A percentile compares a stretch with the other conserved stretches of the same genome.
phyloP scores from a whole-genome alignment of 2,888 invertebrate genomes.

The Alentia gelatinosa region DNA sequence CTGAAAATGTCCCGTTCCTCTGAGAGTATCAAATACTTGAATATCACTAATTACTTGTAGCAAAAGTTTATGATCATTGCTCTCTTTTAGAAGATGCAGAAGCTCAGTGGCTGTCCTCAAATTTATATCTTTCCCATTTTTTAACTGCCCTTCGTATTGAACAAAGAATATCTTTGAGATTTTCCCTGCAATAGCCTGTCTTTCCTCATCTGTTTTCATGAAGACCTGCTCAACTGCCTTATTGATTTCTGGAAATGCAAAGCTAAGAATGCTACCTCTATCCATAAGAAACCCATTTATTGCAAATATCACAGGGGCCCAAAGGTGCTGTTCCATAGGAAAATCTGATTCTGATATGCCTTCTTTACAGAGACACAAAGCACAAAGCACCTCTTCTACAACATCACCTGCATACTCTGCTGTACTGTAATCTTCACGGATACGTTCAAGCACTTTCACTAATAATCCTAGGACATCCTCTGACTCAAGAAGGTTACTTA shows the following conservation, averaged over 20 bases:
- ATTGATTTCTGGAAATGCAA: neutral
- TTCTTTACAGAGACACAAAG: neutral
- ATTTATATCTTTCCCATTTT: neutral
- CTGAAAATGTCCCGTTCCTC: neutral
- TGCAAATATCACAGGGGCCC: slow-evolving; percentile 5
- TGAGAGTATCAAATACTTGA: neutral
- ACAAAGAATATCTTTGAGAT: neutral
- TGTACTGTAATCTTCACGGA: neutral
- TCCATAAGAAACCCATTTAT: neutral
- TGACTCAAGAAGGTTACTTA: neutral
- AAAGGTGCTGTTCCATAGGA: neutral
- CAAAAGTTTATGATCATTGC: neutral
- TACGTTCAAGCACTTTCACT: neutral
- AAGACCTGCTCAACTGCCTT: neutral
- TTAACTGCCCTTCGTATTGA: neutral
- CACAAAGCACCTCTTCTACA: slow-evolving; percentile 11
- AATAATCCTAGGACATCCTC: neutral
- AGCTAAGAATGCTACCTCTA: neutral
- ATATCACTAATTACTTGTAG: neutral
- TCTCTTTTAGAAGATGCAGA: neutral
- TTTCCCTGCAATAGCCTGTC: neutral
- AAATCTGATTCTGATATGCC: neutral
- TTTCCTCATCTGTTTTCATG: neutral
- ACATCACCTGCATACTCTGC: neutral
- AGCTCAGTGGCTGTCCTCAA: neutral